phyloP scores from a whole-genome alignment of 2,888 invertebrate genomes.

The Ferrisia virgata region DNA sequence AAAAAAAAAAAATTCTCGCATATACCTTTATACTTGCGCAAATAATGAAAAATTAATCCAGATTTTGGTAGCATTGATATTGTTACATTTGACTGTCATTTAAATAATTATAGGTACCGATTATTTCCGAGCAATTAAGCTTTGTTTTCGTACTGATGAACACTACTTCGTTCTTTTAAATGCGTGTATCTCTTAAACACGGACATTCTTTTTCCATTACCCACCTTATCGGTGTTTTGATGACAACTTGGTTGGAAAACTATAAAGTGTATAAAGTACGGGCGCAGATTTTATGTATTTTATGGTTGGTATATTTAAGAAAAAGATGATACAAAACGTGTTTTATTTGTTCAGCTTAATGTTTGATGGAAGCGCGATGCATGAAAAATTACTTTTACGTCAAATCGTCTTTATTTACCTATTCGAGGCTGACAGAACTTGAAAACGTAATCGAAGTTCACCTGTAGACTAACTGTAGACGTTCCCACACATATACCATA shows the following conservation, averaged over 20 bases:
- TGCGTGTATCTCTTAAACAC: not conserved
- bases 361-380: not conserved
- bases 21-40: too few relatives aligned
- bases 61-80: too few relatives aligned
- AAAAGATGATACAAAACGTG: not conserved
- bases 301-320: not conserved
- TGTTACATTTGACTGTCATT: not conserved
- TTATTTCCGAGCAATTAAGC: constrained; percentile 3
- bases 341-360: not conserved
- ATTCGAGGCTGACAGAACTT: not conserved
- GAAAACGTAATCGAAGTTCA: not conserved
- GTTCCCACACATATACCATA: too few relatives aligned
- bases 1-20: too few relatives aligned
- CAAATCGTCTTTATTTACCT: not conserved
- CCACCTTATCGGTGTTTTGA: not conserved
- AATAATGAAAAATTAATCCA: too few relatives aligned
- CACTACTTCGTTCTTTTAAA: not conserved
- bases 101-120: not conserved
- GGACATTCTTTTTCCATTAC: constrained; percentile 28
- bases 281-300: not conserved
- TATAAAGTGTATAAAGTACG: not conserved
- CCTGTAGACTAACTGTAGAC: not conserved
- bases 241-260: not conserved
- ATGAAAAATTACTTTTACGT: not conserved
- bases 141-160: constrained; percentile 1